These are phyloP conservation scores for Drosophila truncata DNA, from an alignment of 1,140 invertebrate genomes.

Conservation along the genomic window DNA sequence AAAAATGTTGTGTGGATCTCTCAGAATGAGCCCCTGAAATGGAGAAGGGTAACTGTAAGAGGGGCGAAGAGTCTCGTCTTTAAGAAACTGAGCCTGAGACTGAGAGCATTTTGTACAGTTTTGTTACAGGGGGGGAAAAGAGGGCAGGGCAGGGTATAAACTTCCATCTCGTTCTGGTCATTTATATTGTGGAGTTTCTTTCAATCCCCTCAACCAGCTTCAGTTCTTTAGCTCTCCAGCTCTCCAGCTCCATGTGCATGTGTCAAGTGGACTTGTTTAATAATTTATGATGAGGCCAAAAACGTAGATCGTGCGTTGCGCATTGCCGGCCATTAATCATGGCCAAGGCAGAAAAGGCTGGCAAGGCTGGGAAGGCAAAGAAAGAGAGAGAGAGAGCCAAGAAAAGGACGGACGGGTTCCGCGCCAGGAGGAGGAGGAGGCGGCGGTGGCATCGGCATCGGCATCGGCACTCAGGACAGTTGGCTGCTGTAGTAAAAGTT, in stretches of 20 bases:
- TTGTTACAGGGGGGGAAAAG: conserved; percentile 20
- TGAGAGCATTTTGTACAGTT: conserved; percentile 75
- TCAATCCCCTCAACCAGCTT: conserved; percentile 11
- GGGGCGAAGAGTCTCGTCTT: neutral
- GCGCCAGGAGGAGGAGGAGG: neutral
- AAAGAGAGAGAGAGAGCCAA: neutral
- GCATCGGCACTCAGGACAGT: no score
- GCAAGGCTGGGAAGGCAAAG: neutral
- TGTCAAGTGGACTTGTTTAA: conserved; percentile 83
- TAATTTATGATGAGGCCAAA: conserved; percentile 83
- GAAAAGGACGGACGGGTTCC: conserved; percentile 1
- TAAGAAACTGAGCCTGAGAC: conserved; percentile 3
- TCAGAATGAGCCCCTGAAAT: conserved; percentile 37
- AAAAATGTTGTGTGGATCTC: conserved; percentile 71
- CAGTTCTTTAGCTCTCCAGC: neutral
- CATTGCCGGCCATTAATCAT: conserved; percentile 82
- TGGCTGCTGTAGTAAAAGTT: conserved; percentile 77
- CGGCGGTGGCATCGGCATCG: no score
- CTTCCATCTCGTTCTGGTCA: conserved; percentile 68
- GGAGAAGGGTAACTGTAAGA: conserved; percentile 8
- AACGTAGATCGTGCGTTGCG: conserved; percentile 82
- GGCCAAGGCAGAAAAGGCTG: conserved; percentile 46
- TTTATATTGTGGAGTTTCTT: conserved; percentile 70
- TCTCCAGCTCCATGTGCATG: conserved; percentile 56
- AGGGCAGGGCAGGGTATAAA: neutral